Evolutionary conservation across 1,140 invertebrate species (phyloP), one percentile per base, ranked within the genome.

Genomic region (Leptopilina boulardi): DNA sequence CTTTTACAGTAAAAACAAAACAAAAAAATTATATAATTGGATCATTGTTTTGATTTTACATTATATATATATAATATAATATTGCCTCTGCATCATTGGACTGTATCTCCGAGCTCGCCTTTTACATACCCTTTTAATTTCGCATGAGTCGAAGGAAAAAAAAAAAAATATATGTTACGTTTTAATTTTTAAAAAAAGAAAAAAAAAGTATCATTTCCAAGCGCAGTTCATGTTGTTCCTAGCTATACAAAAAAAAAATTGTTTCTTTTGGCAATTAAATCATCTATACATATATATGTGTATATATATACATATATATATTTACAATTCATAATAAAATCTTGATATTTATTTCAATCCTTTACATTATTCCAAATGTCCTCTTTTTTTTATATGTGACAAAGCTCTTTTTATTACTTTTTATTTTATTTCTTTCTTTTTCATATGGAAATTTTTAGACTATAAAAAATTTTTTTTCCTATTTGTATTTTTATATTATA

Each of bases 1-100:
- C 90, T 91, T 91, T 91, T 90, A 91, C 89, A 90, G 87, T 84
- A 84, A 83, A n/a, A 84, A 23, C 19, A 72, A 23, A 51, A 72
- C 5, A 44, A 44, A 19, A 47, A 72, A 44, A 47, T 23, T 72
- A 9, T 44, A 44, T 30, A 8, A 66, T 30, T 66, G 59, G 59
- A 66, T 66, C 0, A 72, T 23, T 44, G 41, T 72, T 47, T 47
- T 41, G 19, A 51, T 75, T 75, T 42, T 75, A 42, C 26, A n/a
- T n/a, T n/a, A n/a, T n/a, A n/a, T n/a, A n/a, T n/a, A n/a, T n/a
- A n/a, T n/a, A n/a, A n/a, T n/a, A n/a, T n/a, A 38, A 41, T 66
- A 42, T 44, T 23, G 38, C 54, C 74, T n/a, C n/a, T 73, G 73
- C 70, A 76, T 79, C 77, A 80, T 84, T 82, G 73, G 80, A 86